These are phyloP conservation scores for Meandrusa payeni DNA, from an alignment of 2,888 invertebrate species.

Conservation along the genomic window DNA sequence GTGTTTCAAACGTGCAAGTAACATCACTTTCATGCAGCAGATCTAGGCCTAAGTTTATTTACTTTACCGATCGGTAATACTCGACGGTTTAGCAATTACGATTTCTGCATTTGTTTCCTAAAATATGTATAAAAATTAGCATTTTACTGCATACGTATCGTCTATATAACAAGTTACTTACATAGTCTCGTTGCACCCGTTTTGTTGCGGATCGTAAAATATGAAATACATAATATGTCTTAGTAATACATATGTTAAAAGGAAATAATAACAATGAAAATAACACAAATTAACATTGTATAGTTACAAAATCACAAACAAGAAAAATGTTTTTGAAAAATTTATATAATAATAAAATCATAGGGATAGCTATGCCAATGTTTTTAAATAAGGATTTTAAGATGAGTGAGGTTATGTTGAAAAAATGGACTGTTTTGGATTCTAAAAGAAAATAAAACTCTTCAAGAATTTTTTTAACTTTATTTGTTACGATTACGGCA, in stretches of 20 bases:
- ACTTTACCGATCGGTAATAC: slow-evolving; percentile 58
- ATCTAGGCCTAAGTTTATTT: slow-evolving; percentile 43
- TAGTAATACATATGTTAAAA: slow-evolving; percentile 32
- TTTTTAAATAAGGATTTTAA: slow-evolving; percentile 9
- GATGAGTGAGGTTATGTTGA: slow-evolving; percentile 3
- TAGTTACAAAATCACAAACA: slow-evolving; percentile 8
- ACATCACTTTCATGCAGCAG: slow-evolving; percentile 66
- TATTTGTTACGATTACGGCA: too few relatives aligned
- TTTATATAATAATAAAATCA: slow-evolving; percentile 1
- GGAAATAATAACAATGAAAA: slow-evolving; percentile 22
- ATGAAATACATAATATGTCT: slow-evolving; percentile 41
- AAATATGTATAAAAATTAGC: slow-evolving; percentile 46
- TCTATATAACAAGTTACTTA: slow-evolving; percentile 71
- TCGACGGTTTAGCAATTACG: slow-evolving; percentile 54
- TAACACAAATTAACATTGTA: slow-evolving; percentile 26
- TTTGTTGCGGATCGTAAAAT: slow-evolving; percentile 48
- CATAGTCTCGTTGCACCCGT: slow-evolving; percentile 74
- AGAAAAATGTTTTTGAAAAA: slow-evolving; percentile 1
- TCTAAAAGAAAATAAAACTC: too few relatives aligned
- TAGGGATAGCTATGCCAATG: slow-evolving; percentile 13
- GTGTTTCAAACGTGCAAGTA: slow-evolving; percentile 52
- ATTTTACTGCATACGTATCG: slow-evolving; percentile 52
- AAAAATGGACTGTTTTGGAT: too few relatives aligned
- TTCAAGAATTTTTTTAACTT: too few relatives aligned
- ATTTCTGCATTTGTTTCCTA: slow-evolving; percentile 51